phyloP scores from a whole-genome alignment of 2,888 invertebrate species.

The Lepidocyrtoides sp. region DNA sequence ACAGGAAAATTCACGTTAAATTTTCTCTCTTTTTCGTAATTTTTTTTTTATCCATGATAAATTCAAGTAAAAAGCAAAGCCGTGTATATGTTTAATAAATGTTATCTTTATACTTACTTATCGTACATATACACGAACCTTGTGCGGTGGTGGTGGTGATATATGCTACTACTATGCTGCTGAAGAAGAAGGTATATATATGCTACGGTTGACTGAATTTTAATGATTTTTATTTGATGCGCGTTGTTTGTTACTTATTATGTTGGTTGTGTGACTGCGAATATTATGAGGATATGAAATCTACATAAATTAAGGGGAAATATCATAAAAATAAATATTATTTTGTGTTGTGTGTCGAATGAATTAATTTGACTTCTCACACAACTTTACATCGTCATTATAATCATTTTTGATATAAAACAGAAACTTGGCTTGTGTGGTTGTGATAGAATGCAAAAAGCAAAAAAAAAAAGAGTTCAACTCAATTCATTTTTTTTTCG shows the following conservation, averaged over 20 bases:
- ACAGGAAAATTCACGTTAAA: conserved; percentile 28
- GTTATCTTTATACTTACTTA: background rate
- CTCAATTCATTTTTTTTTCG: conserved; percentile 37
- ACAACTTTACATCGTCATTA: conserved; percentile 55
- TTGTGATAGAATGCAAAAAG: background rate
- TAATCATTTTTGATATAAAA: conserved; percentile 52
- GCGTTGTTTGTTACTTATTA: conserved; percentile 4
- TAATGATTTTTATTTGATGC: conserved; percentile 45
- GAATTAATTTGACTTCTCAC: conserved; percentile 78
- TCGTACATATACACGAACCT: conserved; percentile 6
- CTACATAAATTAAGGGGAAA: conserved; percentile 54
- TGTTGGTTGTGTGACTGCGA: conserved; percentile 23
- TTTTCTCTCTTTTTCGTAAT: background rate
- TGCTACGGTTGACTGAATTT: conserved; percentile 58
- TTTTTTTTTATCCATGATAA: conserved; percentile 15
- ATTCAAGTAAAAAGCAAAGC: conserved; percentile 7
- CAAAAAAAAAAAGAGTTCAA: conserved; percentile 14
- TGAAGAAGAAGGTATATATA: background rate
- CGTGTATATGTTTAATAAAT: background rate
- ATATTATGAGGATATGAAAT: conserved; percentile 56
- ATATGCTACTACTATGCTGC: no score
- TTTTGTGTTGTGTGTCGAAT: conserved; percentile 56
- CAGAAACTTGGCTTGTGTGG: background rate
- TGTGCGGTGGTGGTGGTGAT: no score
- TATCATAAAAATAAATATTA: conserved; percentile 36